A percentile compares a stretch with the other conserved stretches of the same genome.
Conservation (phyloP, 2,797 vertebrate genomes). For the Sebastes trivittatus region DNA sequence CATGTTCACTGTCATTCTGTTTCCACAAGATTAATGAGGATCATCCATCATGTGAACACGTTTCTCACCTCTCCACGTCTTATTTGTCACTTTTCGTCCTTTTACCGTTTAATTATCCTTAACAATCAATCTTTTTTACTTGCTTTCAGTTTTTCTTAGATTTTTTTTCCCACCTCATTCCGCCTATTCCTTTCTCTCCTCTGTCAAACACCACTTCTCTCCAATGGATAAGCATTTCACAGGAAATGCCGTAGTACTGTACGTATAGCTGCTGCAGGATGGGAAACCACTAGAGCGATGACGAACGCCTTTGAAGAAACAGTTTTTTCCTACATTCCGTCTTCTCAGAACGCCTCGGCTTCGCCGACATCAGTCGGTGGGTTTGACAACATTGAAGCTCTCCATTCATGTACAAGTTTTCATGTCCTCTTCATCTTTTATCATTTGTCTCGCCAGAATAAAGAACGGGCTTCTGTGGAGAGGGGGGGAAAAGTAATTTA, state of each 20-base stretch:
- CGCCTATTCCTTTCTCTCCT: background rate
- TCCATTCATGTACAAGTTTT: constrained; percentile 11
- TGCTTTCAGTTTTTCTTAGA: background rate
- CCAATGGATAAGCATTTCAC: background rate
- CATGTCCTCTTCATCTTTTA: constrained; percentile 18
- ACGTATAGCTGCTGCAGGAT: constrained; percentile 5
- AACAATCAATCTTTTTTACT: background rate
- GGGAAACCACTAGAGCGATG: constrained; percentile 15
- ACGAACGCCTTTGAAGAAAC: constrained; percentile 42
- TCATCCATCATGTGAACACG: background rate
- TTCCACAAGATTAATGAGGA: background rate
- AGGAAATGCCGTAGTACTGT: constrained; percentile 12
- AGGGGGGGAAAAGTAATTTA: background rate
- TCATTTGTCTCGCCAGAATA: background rate
- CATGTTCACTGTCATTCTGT: background rate
- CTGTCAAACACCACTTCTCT: background rate
- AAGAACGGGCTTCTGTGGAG: background rate
- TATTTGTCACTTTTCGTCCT: background rate
- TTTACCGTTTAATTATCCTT: background rate
- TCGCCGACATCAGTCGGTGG: constrained; percentile 3
- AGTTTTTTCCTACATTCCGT: background rate
- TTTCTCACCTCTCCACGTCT: background rate
- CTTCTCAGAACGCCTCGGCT: background rate
- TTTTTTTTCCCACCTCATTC: background rate
- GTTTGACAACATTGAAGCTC: constrained; percentile 27